Percentiles rank a stretch among this genome's conserved stretches.
phyloP scores from a whole-genome alignment of 2,113 vertebrate genomes.

The Struthidea cinerea region DNA sequence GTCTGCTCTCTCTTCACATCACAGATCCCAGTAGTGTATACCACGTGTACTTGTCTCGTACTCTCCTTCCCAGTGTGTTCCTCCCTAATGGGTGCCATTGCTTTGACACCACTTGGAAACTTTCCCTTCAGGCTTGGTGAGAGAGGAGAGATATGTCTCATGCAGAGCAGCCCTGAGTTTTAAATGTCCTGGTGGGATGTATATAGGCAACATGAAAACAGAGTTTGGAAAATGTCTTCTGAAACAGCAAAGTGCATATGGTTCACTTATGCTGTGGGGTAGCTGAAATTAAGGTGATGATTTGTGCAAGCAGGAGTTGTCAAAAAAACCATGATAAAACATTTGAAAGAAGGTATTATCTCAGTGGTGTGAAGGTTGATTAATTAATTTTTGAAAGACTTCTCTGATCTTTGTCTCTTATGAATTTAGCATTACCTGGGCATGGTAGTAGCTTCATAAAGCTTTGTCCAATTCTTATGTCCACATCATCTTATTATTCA shows the following conservation, averaged over 20 bases:
- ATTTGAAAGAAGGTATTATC: background rate
- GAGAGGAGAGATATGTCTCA: background rate
- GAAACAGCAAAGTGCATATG: background rate
- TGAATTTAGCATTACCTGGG: background rate
- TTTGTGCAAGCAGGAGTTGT: background rate
- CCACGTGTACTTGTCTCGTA: rapidly evolving
- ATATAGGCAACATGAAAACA: background rate
- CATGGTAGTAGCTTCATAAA: background rate
- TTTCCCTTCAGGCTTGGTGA: background rate
- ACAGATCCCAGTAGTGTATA: background rate
- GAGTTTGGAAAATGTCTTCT: background rate
- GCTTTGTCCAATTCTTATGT: background rate
- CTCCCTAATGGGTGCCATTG: background rate
- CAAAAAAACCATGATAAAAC: background rate
- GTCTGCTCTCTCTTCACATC: background rate
- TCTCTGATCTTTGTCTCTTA: background rate
- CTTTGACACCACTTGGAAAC: background rate
- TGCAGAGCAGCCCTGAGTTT: background rate
- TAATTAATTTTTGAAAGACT: constrained; percentile 5
- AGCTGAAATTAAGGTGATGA: background rate
- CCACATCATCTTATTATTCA: background rate
- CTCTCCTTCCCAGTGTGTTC: background rate
- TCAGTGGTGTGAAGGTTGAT: background rate
- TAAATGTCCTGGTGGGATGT: background rate
- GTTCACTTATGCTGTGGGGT: background rate